These are phyloP conservation scores for Heliconius charithonia DNA, from an alignment of 2,888 invertebrate species.

Conservation along the genomic window DNA sequence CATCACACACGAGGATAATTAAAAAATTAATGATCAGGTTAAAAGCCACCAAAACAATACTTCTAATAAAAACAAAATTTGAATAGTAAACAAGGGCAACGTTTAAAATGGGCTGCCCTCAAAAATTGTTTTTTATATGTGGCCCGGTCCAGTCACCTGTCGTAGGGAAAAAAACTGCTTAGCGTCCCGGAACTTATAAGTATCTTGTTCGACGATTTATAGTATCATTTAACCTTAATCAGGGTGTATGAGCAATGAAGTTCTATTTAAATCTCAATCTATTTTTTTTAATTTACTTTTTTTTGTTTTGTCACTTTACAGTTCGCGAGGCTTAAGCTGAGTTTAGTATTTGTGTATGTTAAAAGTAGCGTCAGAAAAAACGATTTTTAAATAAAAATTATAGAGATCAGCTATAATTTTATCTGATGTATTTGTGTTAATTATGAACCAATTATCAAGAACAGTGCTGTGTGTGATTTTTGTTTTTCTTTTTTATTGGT, in stretches of 20 bases:
- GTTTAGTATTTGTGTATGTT: no score
- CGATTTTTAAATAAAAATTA: no score
- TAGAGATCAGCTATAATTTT: no score
- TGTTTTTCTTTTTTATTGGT: no score
- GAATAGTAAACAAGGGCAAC: slow-evolving; percentile 44
- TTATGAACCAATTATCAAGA: no score
- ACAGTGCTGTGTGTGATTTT: no score
- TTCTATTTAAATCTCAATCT: background rate
- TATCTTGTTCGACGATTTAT: slow-evolving; percentile 18
- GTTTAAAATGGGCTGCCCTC: slow-evolving; percentile 38
- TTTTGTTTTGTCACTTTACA: background rate
- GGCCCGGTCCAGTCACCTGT: slow-evolving; percentile 44
- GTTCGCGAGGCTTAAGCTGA: no score
- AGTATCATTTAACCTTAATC: slow-evolving; percentile 1
- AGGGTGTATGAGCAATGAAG: background rate
- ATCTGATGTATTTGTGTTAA: no score
- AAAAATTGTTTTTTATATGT: slow-evolving; percentile 44
- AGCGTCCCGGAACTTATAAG: slow-evolving; percentile 24
- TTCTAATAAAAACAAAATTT: slow-evolving; percentile 42
- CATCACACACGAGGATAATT: slow-evolving; percentile 39
- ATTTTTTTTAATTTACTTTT: background rate
- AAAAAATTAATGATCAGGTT: slow-evolving; percentile 43
- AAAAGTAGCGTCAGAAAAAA: no score
- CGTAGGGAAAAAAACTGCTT: slow-evolving; percentile 33
- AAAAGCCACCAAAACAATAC: slow-evolving; percentile 41